Evolutionary conservation across 2,797 vertebrate species (phyloP).

Genomic region (Xiphorhynchus erythropygius): DNA sequence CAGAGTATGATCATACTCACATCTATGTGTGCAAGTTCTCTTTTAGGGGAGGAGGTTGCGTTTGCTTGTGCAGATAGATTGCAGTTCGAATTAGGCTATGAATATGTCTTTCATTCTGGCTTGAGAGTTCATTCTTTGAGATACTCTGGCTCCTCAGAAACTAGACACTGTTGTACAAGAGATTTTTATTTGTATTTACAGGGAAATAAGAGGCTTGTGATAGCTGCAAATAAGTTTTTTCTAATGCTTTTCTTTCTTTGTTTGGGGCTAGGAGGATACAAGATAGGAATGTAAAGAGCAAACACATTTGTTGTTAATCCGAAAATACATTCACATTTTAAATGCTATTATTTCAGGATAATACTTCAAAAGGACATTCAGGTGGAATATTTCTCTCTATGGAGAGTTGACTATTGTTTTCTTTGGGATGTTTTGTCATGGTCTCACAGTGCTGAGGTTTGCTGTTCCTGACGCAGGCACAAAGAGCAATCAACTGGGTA

Average conservation of each 20-base stretch:
- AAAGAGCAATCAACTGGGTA: neutral
- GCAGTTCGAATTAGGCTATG: neutral
- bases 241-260: neutral
- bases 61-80: neutral
- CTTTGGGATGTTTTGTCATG: neutral
- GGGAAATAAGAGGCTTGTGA: neutral
- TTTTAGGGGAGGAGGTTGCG: neutral
- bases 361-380: neutral
- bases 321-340: neutral
- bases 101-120: rapidly evolving
- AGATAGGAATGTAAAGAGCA: neutral
- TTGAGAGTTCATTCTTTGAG: neutral
- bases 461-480: neutral
- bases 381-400: neutral
- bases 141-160: neutral
- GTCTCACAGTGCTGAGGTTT: neutral
- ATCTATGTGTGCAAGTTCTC: neutral
- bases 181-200: neutral
- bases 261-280: neutral
- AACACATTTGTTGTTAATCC: neutral
- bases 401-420: neutral
- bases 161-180: neutral
- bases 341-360: neutral
- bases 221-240: neutral
- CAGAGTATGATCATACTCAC: neutral